Evolutionary conservation across 1,140 invertebrate genomes (phyloP), one percentile per base, ranked within the genome.

Genomic region (Drosophila nikananu): DNA sequence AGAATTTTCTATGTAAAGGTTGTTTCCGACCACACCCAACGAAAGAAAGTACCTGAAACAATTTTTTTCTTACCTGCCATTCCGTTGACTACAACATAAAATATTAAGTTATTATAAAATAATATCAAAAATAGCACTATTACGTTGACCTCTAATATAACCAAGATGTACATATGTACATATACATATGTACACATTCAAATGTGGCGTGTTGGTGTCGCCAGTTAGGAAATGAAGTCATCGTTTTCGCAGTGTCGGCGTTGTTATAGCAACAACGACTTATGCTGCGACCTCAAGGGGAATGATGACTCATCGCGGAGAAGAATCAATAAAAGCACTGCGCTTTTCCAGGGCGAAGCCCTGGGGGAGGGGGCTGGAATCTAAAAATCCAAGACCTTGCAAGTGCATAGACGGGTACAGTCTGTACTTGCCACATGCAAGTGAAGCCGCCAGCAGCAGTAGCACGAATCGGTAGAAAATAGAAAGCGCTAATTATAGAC

Each of bases 401-500:
- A 68, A 66, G 19, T 55, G 52, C 51, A 61, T 51, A n/a, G 27
- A 10, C 42, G 23, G 37, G 72, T 83, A 87, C 80, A 87, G 83
- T 60, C 77, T 52, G 41, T 32, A 54, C 58, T 75, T 54, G 49
- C 58, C 58, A 35, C 72, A 75, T 21, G 55, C 32, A 62, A 35
- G 25, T 15, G 30, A 67, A 39, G 23, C 46, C 39, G 10, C 52
- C 7, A 15, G 30, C 41, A 64, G 23, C 30, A 35, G 30, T 25
- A 61, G 35, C 58, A 62, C 42, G 54, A 64, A 80, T 66, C 70
- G 39, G 63, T 15, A 44, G 52, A 59, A 68, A 79, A 59, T 77
- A 72, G 72, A 86, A 83, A 86, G 83, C 73, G 49, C 54, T 58
- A 81, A 84, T 90, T 70, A 76, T 79, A 90, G 74, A 74, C 61